Evolutionary conservation across 2,797 vertebrate species (phyloP).

Genomic region (Schizopygopsis malacanthus): DNA sequence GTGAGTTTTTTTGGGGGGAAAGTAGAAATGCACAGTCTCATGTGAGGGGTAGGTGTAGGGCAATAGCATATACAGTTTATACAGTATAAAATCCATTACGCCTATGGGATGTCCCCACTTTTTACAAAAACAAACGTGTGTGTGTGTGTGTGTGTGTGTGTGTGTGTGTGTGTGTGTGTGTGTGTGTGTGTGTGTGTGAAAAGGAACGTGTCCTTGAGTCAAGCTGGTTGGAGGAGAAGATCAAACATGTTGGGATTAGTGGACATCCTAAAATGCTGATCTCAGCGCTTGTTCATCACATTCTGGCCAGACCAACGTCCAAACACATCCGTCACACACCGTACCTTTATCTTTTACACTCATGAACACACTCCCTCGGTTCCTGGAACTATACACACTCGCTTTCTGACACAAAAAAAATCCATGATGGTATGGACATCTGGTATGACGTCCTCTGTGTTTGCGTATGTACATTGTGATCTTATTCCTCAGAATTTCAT

Average conservation of each 20-base stretch:
- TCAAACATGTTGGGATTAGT: conserved; percentile 36
- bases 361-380: background rate
- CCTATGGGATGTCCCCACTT: too few species aligned
- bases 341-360: background rate
- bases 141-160: too few species aligned
- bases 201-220: background rate
- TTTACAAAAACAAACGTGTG: background rate
- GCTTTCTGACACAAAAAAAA: background rate
- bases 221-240: conserved; percentile 27
- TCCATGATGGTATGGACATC: background rate
- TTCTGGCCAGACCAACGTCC: background rate
- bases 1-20: too few species aligned
- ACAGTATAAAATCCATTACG: too few species aligned
- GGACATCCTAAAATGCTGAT: conserved; percentile 27
- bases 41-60: too few species aligned
- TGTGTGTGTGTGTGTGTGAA: background rate
- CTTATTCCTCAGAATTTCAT: background rate
- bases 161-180: background rate
- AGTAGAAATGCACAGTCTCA: too few species aligned
- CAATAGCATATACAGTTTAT: too few species aligned
- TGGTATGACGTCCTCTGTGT: background rate
- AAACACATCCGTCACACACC: conserved; percentile 28
- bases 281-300: conserved; percentile 6
- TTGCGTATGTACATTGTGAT: background rate
- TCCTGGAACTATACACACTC: background rate